Percentiles rank a stretch among this genome's conserved stretches.
These are phyloP conservation scores for Chionoecetes opilio DNA, from an alignment of 1,140 invertebrate species.

Conservation along the genomic window DNA sequence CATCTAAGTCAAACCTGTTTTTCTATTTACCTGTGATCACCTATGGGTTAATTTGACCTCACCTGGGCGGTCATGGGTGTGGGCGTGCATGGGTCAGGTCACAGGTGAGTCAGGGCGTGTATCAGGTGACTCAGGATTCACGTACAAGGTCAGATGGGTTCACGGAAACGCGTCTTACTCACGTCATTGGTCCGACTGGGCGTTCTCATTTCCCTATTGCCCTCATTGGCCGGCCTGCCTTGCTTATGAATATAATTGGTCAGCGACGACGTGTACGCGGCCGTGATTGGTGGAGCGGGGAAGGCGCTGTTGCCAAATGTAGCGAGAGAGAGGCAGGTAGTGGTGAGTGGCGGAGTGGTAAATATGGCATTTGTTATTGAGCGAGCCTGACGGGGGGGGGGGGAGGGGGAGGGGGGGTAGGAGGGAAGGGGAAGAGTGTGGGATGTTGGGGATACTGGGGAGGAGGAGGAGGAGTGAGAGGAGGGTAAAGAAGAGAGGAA, in stretches of 20 bases:
- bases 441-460: not conserved
- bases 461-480: not conserved
- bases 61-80: not conserved
- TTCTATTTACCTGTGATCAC: not conserved
- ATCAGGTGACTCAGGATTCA: not conserved
- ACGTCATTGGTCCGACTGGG: not conserved
- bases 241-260: conserved; percentile 48
- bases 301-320: conserved; percentile 46
- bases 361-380: conserved; percentile 60
- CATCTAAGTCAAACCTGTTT: too few species aligned
- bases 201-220: conserved; percentile 7
- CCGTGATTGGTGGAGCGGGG: conserved; percentile 24
- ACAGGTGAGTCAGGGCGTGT: not conserved
- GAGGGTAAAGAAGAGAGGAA: not conserved
- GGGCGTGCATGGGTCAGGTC: not conserved
- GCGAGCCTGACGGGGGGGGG: conserved; percentile 23
- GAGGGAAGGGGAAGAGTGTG: not conserved
- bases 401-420: conserved; percentile 29
- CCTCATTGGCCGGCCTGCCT: conserved; percentile 41
- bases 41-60: not conserved
- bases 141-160: not conserved
- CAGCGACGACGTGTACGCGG: conserved; percentile 2
- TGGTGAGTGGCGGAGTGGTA: conserved; percentile 24
- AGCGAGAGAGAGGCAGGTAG: not conserved
- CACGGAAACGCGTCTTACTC: not conserved